Percentiles rank a stretch among this genome's conserved stretches.
phyloP scores from a whole-genome alignment of 2,113 vertebrate genomes.

The Strigops habroptila region DNA sequence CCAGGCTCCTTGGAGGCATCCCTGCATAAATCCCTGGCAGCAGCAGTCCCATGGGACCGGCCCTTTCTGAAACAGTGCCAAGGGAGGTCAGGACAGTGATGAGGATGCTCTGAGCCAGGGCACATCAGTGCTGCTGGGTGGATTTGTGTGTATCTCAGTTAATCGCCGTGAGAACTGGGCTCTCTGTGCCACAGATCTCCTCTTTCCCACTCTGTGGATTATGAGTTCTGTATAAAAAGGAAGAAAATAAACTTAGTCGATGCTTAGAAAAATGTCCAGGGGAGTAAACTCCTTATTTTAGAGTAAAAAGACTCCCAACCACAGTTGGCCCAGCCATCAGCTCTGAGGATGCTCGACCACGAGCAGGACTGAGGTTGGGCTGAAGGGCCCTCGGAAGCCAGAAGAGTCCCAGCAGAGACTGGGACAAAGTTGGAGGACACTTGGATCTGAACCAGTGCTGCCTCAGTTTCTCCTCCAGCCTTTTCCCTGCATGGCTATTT shows the following conservation, averaged over 20 bases:
- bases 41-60: not conserved
- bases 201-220: not conserved
- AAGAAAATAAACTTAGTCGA: not conserved
- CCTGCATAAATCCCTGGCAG: not conserved
- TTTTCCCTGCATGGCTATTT: not conserved
- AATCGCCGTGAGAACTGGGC: not conserved
- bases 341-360: not conserved
- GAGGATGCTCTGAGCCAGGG: not conserved
- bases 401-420: not conserved
- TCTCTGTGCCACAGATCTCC: not conserved
- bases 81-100: not conserved
- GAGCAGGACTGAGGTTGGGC: not conserved
- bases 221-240: not conserved
- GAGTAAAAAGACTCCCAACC: not conserved
- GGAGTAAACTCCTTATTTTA: not conserved
- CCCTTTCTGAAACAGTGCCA: not conserved
- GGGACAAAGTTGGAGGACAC: not conserved
- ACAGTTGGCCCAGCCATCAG: not conserved
- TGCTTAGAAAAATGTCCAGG: not conserved
- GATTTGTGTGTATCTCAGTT: not conserved
- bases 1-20: not conserved
- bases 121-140: not conserved
- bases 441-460: not conserved
- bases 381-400: not conserved
- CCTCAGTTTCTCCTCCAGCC: not conserved